Evolutionary conservation across 92 coral and sea anemone genomes (phyloP), one percentile per base, ranked within the genome.

Genomic region (Actinostola sp.): DNA sequence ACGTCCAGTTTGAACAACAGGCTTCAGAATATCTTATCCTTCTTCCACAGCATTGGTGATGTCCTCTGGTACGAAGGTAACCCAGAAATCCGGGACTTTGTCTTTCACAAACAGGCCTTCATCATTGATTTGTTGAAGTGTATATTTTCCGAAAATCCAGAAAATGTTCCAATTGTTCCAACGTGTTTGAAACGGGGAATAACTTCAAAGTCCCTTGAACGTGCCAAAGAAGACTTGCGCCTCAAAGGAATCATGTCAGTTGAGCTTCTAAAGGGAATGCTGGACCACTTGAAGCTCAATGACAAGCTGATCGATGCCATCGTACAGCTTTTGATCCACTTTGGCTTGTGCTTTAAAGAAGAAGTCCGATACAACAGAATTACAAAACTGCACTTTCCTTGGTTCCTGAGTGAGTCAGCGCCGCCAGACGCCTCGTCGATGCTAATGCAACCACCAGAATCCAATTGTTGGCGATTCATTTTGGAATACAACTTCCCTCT

Each of bases 41-140:
- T 87, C 54, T 87, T 87, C 41, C 92, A 87, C 61, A 62, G 78
- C 14, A 83, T 72, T 26, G 92, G 92, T 0, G 80, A 69, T 57
- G 65, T 87, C 35, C 78, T 87, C 30, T 87, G 88, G 92, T 87
- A 66, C 50, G 75, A 82, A 57, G 77, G 71, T 27, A 82, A 84
- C 19, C 54, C 46, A 31, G 75, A 71, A 31, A 84, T 82, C 31
- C 63, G 56, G 44, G 60, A 63, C 50, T 82, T 77, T 61, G 88
- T 87, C 29, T 87, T 87, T 61, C 92, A 87, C 71, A 80, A 83
- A 12, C 81, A 84, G 61, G 67, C 75, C 12, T 75, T 82, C 34
- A 81, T 87, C 61, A 87, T 77, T 42, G 57, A 71, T 32, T 55
- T 87, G 28, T 42, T 87, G 31, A 87, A 82, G 26, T 55, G 54